phyloP scores from a whole-genome alignment of 2,888 invertebrate species.

The Ormyrus nitidulus region DNA sequence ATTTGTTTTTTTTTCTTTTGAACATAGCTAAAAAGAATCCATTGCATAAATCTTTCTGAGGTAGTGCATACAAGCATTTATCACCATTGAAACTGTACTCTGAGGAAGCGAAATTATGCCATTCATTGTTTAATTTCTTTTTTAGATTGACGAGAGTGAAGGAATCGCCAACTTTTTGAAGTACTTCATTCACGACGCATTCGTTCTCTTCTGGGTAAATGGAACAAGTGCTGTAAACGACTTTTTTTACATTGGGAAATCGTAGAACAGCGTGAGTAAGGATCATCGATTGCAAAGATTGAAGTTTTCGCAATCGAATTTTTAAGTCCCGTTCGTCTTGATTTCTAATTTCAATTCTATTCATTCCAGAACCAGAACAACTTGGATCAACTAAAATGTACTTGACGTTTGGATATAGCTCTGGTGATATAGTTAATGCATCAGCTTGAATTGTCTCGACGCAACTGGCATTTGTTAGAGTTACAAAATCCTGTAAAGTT shows the following conservation, averaged over 20 bases:
- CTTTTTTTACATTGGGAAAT: constrained; percentile 89
- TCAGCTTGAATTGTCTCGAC: constrained; percentile 84
- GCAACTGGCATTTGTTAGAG: constrained; percentile 81
- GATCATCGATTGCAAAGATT: constrained; percentile 89
- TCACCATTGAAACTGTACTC: constrained; percentile 77
- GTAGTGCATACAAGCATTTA: constrained; percentile 87
- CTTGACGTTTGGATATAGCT: constrained; percentile 83
- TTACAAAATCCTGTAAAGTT: constrained; percentile 81
- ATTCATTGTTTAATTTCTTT: constrained; percentile 80
- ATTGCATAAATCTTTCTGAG: constrained; percentile 88
- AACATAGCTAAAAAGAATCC: constrained; percentile 98
- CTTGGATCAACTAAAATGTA: constrained; percentile 97
- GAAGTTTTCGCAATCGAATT: constrained; percentile 80
- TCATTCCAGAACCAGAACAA: constrained; percentile 93
- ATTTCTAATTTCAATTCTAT: constrained; percentile 77
- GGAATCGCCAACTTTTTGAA: constrained; percentile 69
- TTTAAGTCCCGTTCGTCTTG: constrained; percentile 76
- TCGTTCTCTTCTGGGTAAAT: constrained; percentile 94
- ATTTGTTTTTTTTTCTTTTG: constrained; percentile 77
- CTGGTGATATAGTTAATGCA: constrained; percentile 81
- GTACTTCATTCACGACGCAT: constrained; percentile 86
- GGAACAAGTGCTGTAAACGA: constrained; percentile 98
- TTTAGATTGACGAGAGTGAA: constrained; percentile 82
- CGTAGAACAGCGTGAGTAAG: constrained; percentile 89
- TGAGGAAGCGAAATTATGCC: constrained; percentile 84